Base-by-base conservation (phyloP, 2,888 invertebrate species). In the Himalopsyche tibetana region DNA sequence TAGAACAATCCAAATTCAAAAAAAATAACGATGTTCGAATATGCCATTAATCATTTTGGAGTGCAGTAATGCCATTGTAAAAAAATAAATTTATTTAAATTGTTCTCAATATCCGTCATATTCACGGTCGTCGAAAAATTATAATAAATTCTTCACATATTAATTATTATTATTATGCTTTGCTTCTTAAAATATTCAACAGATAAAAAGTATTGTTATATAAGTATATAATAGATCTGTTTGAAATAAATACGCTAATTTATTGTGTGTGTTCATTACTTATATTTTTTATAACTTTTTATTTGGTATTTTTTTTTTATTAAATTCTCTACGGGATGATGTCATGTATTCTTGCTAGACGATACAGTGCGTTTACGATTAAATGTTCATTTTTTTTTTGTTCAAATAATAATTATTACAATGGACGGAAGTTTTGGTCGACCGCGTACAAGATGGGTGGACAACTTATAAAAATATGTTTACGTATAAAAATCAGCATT, bases 71-170 rank as follows among this genome's bases (percentile, higher is more conserved):
- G n/a, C 63, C 63, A 63, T 4, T 28, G 19, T 63, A 8, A 63
- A 63, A 63, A 63, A 63, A 63, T n/a, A n/a, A 45, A 45, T 17
- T 19, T 80, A 80, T n/a, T 80, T 38, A 80, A 74, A 74, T 74
- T 74, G 15, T 36, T 74, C 36, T 36, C 74, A 4, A 74, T 36
- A 15, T 74, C 74, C 38, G 74, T 74, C 74, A 74, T 74, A 15
- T 15, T 19, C 74, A 74, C 74, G 74, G 74, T 19, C 74, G 38
- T 36, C 15, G 5, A 12, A 38, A 1, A 69, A 36, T 74, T 15
- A 74, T 74, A 4, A 63, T 19, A 19, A 19, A n/a, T 28, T 63
- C 19, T n/a, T 63, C 8, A 19, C 9, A 74, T 74, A 2, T 1
- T 74, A 74, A 74, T 74, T 74, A 74, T 74, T 74, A 74, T 74